Evolutionary conservation across 2,888 invertebrate genomes (phyloP).

Genomic region (Calliopum simillimum): DNA sequence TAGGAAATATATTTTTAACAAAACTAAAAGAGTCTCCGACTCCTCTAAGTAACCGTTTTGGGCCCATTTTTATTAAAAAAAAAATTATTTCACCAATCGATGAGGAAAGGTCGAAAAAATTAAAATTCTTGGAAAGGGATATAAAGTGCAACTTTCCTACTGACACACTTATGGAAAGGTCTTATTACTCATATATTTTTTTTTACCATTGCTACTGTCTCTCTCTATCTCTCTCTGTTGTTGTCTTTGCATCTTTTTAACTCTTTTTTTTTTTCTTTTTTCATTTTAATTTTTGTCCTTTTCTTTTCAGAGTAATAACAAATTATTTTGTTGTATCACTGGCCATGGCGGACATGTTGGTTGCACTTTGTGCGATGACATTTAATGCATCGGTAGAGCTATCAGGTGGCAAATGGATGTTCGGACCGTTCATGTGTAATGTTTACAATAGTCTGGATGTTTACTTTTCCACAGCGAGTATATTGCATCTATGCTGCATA

Average conservation of each 20-base stretch:
- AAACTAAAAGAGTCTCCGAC: too few relatives aligned
- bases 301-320: constrained; percentile 78
- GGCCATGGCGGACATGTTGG: constrained; percentile 93
- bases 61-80: too few relatives aligned
- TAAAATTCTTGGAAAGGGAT: too few relatives aligned
- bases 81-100: too few relatives aligned
- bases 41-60: too few relatives aligned
- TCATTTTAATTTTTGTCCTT: constrained; percentile 27
- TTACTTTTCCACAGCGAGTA: constrained; percentile 93
- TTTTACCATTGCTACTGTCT: constrained; percentile 37
- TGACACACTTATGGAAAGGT: too few relatives aligned
- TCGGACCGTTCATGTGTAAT: constrained; percentile 93
- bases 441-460: constrained; percentile 97
- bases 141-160: too few relatives aligned
- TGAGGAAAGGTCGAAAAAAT: too few relatives aligned
- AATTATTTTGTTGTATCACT: constrained; percentile 96
- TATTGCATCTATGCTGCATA: constrained; percentile 93
- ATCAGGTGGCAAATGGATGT: constrained; percentile 85
- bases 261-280: constrained; percentile 22
- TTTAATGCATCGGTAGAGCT: constrained; percentile 92
- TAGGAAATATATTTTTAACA: too few relatives aligned
- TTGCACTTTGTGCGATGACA: constrained; percentile 94
- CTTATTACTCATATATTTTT: constrained; percentile 1
- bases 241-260: neutral
- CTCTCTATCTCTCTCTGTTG: constrained; percentile 5